A percentile compares a stretch with the other conserved stretches of the same genome.
These are phyloP conservation scores for Bugulina stolonifera DNA, from an alignment of 2,888 invertebrate genomes.

Conservation along the genomic window DNA sequence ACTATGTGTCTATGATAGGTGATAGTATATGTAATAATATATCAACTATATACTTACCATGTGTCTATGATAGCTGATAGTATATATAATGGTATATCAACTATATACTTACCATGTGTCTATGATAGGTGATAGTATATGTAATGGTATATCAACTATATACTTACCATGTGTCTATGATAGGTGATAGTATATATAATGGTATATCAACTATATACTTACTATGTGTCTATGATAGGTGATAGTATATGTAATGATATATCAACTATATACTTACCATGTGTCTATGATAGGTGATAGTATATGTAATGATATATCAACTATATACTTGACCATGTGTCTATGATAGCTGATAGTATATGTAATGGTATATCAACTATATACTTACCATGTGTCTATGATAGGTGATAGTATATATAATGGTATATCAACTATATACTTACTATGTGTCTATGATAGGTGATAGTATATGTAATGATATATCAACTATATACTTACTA, in stretches of 20 bases:
- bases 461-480: conserved; percentile 71
- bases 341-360: conserved; percentile 74
- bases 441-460: conserved; percentile 67
- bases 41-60: conserved; percentile 61
- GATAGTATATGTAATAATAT: conserved; percentile 73
- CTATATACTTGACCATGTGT: conserved; percentile 63
- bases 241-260: conserved; percentile 73
- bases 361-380: conserved; percentile 68
- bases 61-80: conserved; percentile 77
- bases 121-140: conserved; percentile 73
- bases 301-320: conserved; percentile 67
- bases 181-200: conserved; percentile 66
- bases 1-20: conserved; percentile 67
- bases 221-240: conserved; percentile 67
- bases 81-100: conserved; percentile 67
- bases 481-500: conserved; percentile 62
- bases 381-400: conserved; percentile 63
- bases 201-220: conserved; percentile 69
- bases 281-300: conserved; percentile 77
- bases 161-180: conserved; percentile 65
- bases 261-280: conserved; percentile 61
- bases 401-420: conserved; percentile 69
- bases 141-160: conserved; percentile 68
- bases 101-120: conserved; percentile 64
- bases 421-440: conserved; percentile 69